Conservation (phyloP, 2,797 vertebrate genomes). For the Bovichtus diacanthus region DNA sequence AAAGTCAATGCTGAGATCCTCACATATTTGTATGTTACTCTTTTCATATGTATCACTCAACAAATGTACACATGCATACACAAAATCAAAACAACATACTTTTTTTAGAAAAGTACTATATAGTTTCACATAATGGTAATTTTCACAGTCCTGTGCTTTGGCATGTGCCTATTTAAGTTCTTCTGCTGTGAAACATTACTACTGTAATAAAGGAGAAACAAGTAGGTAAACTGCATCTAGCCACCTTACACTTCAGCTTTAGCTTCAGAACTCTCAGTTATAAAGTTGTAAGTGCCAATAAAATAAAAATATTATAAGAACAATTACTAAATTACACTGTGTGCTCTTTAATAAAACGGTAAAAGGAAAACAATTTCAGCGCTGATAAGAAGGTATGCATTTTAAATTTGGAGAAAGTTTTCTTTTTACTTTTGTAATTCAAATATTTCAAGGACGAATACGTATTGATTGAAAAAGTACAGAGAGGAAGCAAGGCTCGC, state of each 20-base stretch:
- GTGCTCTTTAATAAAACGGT: conserved; percentile 1
- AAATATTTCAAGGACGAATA: conserved; percentile 81
- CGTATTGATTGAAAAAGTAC: conserved; percentile 90
- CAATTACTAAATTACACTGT: conserved; percentile 11
- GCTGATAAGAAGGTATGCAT: conserved; percentile 2
- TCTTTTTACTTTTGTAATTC: conserved; percentile 83
- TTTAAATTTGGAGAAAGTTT: conserved; percentile 33
- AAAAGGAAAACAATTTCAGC: conserved; percentile 8
- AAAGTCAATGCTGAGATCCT: not conserved
- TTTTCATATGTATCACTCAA: conserved; percentile 7
- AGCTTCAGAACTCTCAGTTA: conserved; percentile 15
- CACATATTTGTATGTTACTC: not conserved
- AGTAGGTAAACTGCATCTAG: not conserved
- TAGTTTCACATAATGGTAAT: conserved; percentile 49
- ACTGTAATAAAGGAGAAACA: not conserved
- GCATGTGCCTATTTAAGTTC: conserved; percentile 69
- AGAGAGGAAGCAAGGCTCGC: conserved; percentile 79
- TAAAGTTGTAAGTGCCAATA: conserved; percentile 27
- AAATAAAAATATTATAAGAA: conserved; percentile 13
- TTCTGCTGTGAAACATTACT: conserved; percentile 2
- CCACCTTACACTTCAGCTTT: not conserved
- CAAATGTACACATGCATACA: conserved; percentile 30
- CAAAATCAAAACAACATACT: conserved; percentile 70
- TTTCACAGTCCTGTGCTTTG: conserved; percentile 69
- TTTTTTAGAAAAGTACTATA: conserved; percentile 73